phyloP scores from a whole-genome alignment of 2,113 vertebrate genomes.

The Nothoprocta perdicaria region DNA sequence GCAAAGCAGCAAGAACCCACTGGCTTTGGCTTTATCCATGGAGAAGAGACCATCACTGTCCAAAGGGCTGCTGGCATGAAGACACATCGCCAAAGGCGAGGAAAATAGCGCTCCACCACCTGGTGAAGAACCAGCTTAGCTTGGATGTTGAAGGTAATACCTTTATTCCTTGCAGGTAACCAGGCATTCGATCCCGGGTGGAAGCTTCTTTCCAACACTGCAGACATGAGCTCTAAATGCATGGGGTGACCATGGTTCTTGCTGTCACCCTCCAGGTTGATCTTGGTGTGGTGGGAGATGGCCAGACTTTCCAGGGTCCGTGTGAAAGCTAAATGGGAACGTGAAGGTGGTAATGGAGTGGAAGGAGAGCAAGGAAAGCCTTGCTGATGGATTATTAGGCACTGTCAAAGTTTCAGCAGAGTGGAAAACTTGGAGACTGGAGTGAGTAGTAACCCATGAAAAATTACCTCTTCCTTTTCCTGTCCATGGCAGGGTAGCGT shows the following conservation, averaged over 20 bases:
- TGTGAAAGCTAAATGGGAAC: constrained; percentile 64
- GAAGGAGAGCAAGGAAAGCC: constrained; percentile 45
- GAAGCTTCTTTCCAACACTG: background rate
- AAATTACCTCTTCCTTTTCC: constrained; percentile 82
- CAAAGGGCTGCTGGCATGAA: background rate
- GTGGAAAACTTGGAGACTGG: constrained; percentile 79
- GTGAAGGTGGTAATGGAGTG: constrained; percentile 53
- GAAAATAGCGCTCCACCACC: background rate
- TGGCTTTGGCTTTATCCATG: background rate
- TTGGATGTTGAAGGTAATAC: background rate
- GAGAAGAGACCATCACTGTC: background rate
- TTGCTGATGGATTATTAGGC: constrained; percentile 78
- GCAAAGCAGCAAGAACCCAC: background rate
- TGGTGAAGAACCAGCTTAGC: background rate
- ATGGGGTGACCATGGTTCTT: background rate
- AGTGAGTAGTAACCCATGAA: constrained; percentile 79
- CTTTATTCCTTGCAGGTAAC: background rate
- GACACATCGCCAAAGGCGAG: background rate
- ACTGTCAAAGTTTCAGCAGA: constrained; percentile 82
- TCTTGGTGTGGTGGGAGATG: background rate
- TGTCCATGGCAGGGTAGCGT: constrained; percentile 76
- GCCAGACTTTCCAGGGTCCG: constrained; percentile 18
- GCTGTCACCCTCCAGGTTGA: background rate
- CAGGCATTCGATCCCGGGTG: background rate
- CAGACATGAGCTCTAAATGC: background rate